Percentiles rank a stretch among this genome's conserved stretches.
These are phyloP conservation scores for Ophiothrix spiculata DNA, from an alignment of 35 echinoderm and acorn worm species.

Conservation along the genomic window DNA sequence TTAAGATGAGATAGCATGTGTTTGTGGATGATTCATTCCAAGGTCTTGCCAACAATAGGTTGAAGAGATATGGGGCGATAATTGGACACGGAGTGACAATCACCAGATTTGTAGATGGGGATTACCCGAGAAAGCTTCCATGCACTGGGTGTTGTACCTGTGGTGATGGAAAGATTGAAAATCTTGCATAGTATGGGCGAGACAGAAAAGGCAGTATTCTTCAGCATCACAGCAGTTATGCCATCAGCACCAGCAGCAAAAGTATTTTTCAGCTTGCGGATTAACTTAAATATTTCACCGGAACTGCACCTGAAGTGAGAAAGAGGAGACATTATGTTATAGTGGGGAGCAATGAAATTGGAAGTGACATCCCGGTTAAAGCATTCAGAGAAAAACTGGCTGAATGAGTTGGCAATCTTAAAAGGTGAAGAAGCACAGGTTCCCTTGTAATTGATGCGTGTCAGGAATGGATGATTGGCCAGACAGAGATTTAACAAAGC, in stretches of 20 bases:
- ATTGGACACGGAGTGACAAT: background rate
- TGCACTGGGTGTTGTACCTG: background rate
- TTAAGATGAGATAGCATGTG: too few relatives aligned
- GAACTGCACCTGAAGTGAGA: background rate
- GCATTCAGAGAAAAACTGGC: background rate
- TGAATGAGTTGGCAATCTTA: background rate
- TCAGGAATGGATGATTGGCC: background rate
- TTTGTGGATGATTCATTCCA: too few relatives aligned
- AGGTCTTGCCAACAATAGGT: too few relatives aligned
- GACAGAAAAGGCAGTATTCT: background rate
- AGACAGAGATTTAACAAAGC: background rate
- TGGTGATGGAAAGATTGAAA: background rate
- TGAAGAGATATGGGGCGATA: background rate
- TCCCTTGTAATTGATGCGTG: constrained; percentile 9
- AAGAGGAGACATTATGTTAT: background rate
- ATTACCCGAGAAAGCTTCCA: background rate
- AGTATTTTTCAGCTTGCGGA: background rate
- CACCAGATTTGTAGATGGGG: background rate
- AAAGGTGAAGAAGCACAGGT: background rate
- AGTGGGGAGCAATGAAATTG: background rate
- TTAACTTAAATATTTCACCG: background rate
- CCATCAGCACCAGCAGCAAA: background rate
- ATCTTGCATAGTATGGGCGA: background rate
- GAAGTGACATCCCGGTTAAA: background rate
- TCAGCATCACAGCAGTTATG: background rate